A percentile compares a stretch with the other conserved stretches of the same genome.
These are phyloP conservation scores for Pangasius krempfi DNA, from an alignment of 2,797 vertebrate genomes.

Conservation along the genomic window DNA sequence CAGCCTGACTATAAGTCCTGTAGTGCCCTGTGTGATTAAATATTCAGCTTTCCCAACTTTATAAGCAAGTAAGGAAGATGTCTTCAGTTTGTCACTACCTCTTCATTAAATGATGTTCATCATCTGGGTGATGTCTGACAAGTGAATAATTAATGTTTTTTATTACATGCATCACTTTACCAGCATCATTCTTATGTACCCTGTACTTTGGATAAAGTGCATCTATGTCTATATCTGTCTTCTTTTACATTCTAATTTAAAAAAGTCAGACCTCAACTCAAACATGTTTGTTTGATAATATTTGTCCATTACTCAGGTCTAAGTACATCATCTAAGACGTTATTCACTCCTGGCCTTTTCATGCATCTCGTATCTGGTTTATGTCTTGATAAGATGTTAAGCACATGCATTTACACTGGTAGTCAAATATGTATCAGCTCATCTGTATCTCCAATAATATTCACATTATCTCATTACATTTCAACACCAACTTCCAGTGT, in stretches of 20 bases:
- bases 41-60: neutral
- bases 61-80: neutral
- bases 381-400: neutral
- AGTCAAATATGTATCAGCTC: neutral
- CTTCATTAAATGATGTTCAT: neutral
- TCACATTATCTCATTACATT: neutral
- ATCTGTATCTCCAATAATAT: neutral
- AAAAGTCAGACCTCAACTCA: conserved; percentile 4
- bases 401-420: neutral
- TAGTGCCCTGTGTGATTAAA: neutral
- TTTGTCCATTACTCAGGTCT: neutral
- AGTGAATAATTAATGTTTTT: conserved; percentile 12
- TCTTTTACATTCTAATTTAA: neutral
- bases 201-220: neutral
- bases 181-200: neutral
- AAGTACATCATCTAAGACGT: neutral
- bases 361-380: neutral
- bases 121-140: neutral
- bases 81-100: neutral
- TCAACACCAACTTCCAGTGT: neutral
- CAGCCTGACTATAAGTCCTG: neutral
- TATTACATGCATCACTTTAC: neutral
- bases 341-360: neutral
- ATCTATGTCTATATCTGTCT: neutral
- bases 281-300: neutral